A percentile compares a stretch with the other conserved stretches of the same genome.
phyloP scores from a whole-genome alignment of 2,797 vertebrate genomes.

The Brachyrhaphis roseni region DNA sequence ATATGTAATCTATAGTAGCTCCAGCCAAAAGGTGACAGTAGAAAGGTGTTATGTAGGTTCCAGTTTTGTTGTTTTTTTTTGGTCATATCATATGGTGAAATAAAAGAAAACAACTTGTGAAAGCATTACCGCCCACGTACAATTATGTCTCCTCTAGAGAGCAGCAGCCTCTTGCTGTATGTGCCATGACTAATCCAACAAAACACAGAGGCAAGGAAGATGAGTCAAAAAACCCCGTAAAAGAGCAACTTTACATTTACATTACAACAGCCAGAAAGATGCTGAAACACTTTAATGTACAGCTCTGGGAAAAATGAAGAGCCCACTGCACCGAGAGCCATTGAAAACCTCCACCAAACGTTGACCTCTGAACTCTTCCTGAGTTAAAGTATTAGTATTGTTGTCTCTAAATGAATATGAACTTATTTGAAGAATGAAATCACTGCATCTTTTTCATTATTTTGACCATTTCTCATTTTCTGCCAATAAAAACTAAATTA shows the following conservation, averaged over 20 bases:
- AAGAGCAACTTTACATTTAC: constrained; percentile 65
- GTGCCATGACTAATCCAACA: constrained; percentile 77
- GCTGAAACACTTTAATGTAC: constrained; percentile 40
- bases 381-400: too few relatives aligned
- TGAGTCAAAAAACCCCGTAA: constrained; percentile 67
- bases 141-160: constrained; percentile 75
- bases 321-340: too few relatives aligned
- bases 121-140: constrained; percentile 73
- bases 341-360: too few relatives aligned
- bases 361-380: too few relatives aligned
- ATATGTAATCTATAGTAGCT: constrained; percentile 17
- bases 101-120: constrained; percentile 54
- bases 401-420: too few relatives aligned
- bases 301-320: constrained; percentile 21
- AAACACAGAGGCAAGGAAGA: constrained; percentile 66
- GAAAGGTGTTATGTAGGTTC: constrained; percentile 44
- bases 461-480: too few relatives aligned
- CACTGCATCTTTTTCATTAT: too few relatives aligned
- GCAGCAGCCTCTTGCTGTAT: constrained; percentile 63
- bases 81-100: constrained; percentile 68
- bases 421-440: too few relatives aligned
- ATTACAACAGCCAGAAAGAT: constrained; percentile 40
- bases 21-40: constrained; percentile 12
- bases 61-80: constrained; percentile 17
- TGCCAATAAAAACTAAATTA: too few relatives aligned